A percentile compares a stretch with the other conserved stretches of the same genome.
Evolutionary conservation across 1,140 invertebrate species (phyloP).

Genomic region (Trachymyrmex septentrionalis): DNA sequence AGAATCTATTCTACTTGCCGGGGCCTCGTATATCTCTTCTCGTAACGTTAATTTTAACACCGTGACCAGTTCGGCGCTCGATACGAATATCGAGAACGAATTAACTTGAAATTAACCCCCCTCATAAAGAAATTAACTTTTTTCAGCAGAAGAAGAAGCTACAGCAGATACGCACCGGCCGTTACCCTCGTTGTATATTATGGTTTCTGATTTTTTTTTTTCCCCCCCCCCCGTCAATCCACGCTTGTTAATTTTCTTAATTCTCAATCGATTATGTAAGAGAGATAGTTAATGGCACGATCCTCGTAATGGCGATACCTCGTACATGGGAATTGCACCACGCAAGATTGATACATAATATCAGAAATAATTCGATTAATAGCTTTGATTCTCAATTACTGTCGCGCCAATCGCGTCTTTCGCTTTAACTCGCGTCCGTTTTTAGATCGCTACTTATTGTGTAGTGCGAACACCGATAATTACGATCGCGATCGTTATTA

Average conservation of each 20-base stretch:
- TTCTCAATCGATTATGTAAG: slow-evolving; percentile 19
- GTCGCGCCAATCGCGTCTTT: slow-evolving; percentile 34
- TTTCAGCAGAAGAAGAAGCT: background rate
- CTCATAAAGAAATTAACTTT: slow-evolving; percentile 14
- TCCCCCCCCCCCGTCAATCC: no score
- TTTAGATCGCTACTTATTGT: slow-evolving; percentile 54
- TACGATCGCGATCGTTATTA: slow-evolving; percentile 40
- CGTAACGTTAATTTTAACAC: slow-evolving; percentile 20
- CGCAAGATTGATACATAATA: slow-evolving; percentile 39
- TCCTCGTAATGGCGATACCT: background rate
- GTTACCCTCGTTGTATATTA: background rate
- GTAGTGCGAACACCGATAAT: slow-evolving; percentile 18
- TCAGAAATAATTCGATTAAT: slow-evolving; percentile 42
- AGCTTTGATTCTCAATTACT: slow-evolving; percentile 39
- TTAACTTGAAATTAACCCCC: background rate
- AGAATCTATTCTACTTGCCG: slow-evolving; percentile 35
- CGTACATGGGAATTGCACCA: slow-evolving; percentile 11
- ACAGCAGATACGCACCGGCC: background rate
- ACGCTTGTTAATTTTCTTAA: slow-evolving; percentile 24
- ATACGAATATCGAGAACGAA: slow-evolving; percentile 25
- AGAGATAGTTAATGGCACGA: background rate
- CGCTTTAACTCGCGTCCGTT: slow-evolving; percentile 6
- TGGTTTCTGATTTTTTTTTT: background rate
- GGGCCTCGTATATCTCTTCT: background rate
- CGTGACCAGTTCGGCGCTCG: slow-evolving; percentile 5